Evolutionary conservation across 2,113 vertebrate genomes (phyloP).

Genomic region (Megalops atlanticus): DNA sequence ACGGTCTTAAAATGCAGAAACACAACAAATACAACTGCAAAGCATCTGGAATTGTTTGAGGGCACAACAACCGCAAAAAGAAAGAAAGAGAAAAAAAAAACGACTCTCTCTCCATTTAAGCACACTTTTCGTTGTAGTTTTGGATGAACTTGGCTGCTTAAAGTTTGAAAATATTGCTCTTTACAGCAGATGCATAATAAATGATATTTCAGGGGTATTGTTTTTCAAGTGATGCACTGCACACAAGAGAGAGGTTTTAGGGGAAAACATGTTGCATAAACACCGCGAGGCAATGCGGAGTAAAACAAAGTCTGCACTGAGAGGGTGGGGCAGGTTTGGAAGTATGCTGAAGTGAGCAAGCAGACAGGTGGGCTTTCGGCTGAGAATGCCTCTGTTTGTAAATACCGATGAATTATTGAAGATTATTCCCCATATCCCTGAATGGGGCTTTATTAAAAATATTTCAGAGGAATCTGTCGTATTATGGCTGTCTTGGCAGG

Average conservation of each 20-base stretch:
- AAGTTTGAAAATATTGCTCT: neutral
- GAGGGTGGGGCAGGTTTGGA: neutral
- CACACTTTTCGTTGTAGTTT: neutral
- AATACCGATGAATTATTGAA: conserved; percentile 27
- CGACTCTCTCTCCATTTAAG: too few species aligned
- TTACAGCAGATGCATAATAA: neutral
- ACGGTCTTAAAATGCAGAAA: too few species aligned
- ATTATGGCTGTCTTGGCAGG: conserved; percentile 68
- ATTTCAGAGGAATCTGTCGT: neutral
- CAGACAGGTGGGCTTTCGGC: conserved; percentile 12
- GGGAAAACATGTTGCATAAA: neutral
- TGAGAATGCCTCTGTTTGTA: neutral
- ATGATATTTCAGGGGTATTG: neutral
- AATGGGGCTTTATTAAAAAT: conserved; percentile 15
- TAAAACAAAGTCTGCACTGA: neutral
- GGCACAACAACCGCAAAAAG: too few species aligned
- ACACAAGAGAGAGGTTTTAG: neutral
- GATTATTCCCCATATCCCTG: conserved; percentile 9
- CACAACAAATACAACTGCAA: too few species aligned
- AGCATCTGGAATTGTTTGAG: too few species aligned
- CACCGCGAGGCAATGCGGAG: neutral
- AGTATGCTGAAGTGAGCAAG: neutral
- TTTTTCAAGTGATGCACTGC: neutral
- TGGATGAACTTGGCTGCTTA: neutral
- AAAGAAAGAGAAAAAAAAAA: too few species aligned